A percentile compares a stretch with the other conserved stretches of the same genome.
phyloP scores from a whole-genome alignment of 2,888 invertebrate species.

The Thysanoteuthis rhombus region DNA sequence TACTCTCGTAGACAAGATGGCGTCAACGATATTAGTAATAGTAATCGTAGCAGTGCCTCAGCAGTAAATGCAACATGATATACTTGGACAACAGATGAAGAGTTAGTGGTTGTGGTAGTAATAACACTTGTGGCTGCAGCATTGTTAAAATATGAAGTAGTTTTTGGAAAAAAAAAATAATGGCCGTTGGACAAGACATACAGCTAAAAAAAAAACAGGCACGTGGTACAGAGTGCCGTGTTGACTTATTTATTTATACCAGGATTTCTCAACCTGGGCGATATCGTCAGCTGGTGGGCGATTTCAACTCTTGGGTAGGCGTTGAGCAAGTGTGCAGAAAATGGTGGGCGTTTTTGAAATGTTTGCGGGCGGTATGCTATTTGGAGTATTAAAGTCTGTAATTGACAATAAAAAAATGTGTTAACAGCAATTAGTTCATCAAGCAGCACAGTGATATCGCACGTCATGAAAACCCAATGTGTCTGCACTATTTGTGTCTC shows the following conservation, averaged over 20 bases:
- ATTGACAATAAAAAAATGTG: too few relatives aligned
- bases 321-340: too few relatives aligned
- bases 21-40: not conserved
- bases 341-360: too few relatives aligned
- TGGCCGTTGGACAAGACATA: not conserved
- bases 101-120: not conserved
- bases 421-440: too few relatives aligned
- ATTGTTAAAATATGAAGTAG: constrained; percentile 12
- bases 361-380: too few relatives aligned
- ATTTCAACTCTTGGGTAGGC: too few relatives aligned
- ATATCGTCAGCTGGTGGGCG: too few relatives aligned
- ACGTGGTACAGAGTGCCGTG: not conserved
- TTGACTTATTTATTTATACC: not conserved
- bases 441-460: too few relatives aligned
- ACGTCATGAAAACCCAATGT: too few relatives aligned
- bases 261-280: too few relatives aligned
- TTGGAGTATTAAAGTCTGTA: too few relatives aligned
- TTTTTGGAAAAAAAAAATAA: not conserved
- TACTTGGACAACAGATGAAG: not conserved
- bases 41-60: not conserved
- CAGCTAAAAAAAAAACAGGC: not conserved
- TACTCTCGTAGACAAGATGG: not conserved
- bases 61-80: not conserved
- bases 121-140: not conserved
- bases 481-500: too few relatives aligned